Percentiles rank a stretch among this genome's conserved stretches.
These are phyloP conservation scores for Murina feae DNA, from an alignment of 2,113 vertebrate species.

Conservation along the genomic window DNA sequence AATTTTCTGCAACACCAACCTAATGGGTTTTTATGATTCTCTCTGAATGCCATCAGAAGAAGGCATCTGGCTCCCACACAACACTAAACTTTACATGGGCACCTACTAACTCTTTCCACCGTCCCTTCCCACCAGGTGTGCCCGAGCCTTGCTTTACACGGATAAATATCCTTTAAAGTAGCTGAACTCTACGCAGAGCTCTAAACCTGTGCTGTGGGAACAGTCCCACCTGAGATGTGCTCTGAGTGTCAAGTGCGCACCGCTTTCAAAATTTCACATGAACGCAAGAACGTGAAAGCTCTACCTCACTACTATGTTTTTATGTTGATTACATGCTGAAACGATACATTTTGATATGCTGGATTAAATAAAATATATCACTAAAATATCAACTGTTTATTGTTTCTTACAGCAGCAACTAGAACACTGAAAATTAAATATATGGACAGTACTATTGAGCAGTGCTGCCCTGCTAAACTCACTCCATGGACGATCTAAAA, in stretches of 20 bases:
- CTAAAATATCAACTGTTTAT: neutral
- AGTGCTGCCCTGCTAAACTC: neutral
- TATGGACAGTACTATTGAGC: neutral
- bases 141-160: neutral
- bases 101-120: neutral
- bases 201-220: neutral
- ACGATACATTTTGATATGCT: neutral
- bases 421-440: neutral
- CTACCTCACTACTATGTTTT: neutral
- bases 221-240: neutral
- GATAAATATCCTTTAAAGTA: neutral
- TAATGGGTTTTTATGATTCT: neutral
- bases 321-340: neutral
- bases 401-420: neutral
- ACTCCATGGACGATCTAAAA: neutral
- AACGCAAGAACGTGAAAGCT: neutral
- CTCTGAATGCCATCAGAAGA: neutral
- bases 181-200: neutral
- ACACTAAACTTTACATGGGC: neutral
- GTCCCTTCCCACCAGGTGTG: no score
- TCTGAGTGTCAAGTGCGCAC: neutral
- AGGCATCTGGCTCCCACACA: neutral
- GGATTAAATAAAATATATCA: neutral
- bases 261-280: neutral
- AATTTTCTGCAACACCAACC: constrained; percentile 26